phyloP scores from a whole-genome alignment of 2,888 invertebrate species.

The Artemia sinica region DNA sequence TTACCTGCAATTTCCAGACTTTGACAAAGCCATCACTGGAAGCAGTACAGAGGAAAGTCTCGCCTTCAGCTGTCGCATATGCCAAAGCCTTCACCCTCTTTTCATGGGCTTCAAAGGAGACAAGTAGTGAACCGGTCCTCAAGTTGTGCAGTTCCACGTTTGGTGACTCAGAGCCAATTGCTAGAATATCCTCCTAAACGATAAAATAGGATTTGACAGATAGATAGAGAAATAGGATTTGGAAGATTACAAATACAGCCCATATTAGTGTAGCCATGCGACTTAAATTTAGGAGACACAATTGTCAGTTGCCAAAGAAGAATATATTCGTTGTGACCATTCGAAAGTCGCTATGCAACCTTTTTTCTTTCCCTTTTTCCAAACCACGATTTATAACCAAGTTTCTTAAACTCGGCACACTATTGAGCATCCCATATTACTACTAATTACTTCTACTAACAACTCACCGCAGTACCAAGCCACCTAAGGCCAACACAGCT shows the following conservation, averaged over 20 bases:
- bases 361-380: no score
- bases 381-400: no score
- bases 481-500: no score
- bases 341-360: no score
- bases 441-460: no score
- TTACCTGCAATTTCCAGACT: conserved; percentile 42
- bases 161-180: conserved; percentile 58
- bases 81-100: conserved; percentile 50
- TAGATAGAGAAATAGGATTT: no score
- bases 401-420: no score
- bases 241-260: background rate
- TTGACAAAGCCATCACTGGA: conserved; percentile 64
- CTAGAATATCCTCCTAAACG: conserved; percentile 39
- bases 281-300: no score
- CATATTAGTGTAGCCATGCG: background rate
- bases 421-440: no score
- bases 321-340: no score
- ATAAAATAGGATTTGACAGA: background rate
- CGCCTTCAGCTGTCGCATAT: conserved; percentile 31
- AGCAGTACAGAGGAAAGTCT: conserved; percentile 39
- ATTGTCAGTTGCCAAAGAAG: no score
- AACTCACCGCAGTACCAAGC: no score
- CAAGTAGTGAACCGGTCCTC: conserved; percentile 31
- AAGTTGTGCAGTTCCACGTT: conserved; percentile 35
- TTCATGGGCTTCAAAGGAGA: conserved; percentile 39